These are phyloP conservation scores for Willowsia nigromaculata DNA, from an alignment of 2,888 invertebrate genomes.

Conservation along the genomic window DNA sequence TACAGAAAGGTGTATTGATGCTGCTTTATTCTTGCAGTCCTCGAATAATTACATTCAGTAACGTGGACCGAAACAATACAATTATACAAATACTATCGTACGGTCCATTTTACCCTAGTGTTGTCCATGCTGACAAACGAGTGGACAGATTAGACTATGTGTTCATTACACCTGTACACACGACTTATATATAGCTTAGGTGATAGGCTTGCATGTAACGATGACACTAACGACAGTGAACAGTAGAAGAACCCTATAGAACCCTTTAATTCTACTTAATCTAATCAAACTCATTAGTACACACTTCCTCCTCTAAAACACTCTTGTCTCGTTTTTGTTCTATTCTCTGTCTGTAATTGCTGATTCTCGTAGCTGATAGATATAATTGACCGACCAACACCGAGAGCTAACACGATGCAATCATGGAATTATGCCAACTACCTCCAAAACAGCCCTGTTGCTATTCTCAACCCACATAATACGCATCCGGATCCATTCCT, in stretches of 20 bases:
- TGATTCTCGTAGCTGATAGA: slow-evolving; percentile 75
- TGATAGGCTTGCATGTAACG: slow-evolving; percentile 4
- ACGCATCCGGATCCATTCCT: slow-evolving; percentile 74
- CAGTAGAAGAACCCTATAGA: slow-evolving; percentile 17
- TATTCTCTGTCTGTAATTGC: slow-evolving; percentile 53
- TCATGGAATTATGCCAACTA: slow-evolving; percentile 77
- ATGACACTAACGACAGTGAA: slow-evolving; percentile 37
- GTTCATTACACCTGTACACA: slow-evolving; percentile 7
- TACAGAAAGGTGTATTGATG: too few species aligned
- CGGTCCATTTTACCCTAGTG: not conserved
- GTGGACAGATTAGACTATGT: not conserved
- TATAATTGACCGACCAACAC: slow-evolving; percentile 77
- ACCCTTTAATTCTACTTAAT: slow-evolving; percentile 35
- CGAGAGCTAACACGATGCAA: slow-evolving; percentile 75
- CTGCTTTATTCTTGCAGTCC: not conserved
- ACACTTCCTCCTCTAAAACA: slow-evolving; percentile 35
- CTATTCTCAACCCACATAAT: slow-evolving; percentile 74
- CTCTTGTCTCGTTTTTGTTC: slow-evolving; percentile 35
- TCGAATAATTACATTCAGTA: not conserved
- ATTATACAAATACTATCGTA: not conserved
- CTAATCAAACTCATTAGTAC: slow-evolving; percentile 47
- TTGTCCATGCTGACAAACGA: not conserved
- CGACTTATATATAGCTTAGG: not conserved
- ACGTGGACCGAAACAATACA: not conserved
- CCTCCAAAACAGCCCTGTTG: slow-evolving; percentile 76